These are phyloP conservation scores for Lepus europaeus DNA, from an alignment of 2,113 vertebrate genomes.

Conservation along the genomic window DNA sequence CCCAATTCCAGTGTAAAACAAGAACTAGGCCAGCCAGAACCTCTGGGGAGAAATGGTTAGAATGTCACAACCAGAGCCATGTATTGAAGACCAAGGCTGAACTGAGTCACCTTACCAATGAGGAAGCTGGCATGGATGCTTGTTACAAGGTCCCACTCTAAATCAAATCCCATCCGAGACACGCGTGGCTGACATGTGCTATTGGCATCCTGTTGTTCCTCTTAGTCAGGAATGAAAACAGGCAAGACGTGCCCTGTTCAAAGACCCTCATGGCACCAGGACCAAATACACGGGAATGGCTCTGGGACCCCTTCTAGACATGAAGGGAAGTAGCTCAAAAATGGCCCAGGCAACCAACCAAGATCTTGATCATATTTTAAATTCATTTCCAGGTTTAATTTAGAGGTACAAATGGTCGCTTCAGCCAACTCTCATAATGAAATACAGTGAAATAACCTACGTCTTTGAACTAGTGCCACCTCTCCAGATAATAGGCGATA, in stretches of 20 bases:
- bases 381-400: constrained; percentile 10
- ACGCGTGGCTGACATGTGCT: not conserved
- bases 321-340: constrained; percentile 48
- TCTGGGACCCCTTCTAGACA: not conserved
- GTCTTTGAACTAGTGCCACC: not conserved
- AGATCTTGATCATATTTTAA: not conserved
- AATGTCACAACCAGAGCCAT: not conserved
- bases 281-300: not conserved
- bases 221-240: not conserved
- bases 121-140: not conserved
- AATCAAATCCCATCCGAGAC: constrained; percentile 5
- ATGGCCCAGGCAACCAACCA: not conserved
- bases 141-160: not conserved
- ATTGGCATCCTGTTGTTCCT: not conserved
- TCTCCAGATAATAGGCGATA: not conserved
- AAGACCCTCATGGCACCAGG: not conserved
- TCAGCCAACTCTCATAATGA: not conserved
- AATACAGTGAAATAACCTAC: constrained; percentile 44
- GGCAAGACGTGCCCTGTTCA: not conserved
- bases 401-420: not conserved
- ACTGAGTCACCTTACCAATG: not conserved
- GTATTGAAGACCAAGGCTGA: not conserved
- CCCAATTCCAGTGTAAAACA: not conserved
- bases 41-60: not conserved
- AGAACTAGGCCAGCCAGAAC: not conserved